Percentiles rank a stretch among this genome's conserved stretches.
Evolutionary conservation across 1,140 invertebrate species (phyloP).

Genomic region (Pogonus chalceus): DNA sequence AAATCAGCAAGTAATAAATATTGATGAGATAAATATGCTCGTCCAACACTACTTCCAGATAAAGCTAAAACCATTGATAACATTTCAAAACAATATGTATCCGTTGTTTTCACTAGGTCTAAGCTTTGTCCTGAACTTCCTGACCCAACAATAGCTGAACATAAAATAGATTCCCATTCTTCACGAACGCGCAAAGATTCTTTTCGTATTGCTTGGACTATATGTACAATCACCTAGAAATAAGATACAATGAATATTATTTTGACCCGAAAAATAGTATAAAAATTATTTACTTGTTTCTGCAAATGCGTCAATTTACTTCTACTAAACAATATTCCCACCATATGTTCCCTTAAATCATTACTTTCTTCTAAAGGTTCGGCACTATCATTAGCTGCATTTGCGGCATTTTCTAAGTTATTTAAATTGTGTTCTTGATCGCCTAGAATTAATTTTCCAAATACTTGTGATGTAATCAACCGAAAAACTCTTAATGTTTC

Average conservation of each 20-base stretch:
- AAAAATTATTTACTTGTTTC: slow-evolving; percentile 69
- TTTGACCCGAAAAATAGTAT: slow-evolving; percentile 5
- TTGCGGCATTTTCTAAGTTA: slow-evolving; percentile 30
- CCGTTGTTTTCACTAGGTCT: slow-evolving; percentile 48
- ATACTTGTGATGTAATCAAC: slow-evolving; percentile 87
- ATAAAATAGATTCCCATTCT: slow-evolving; percentile 67
- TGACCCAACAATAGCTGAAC: slow-evolving; percentile 20
- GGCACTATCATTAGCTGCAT: slow-evolving; percentile 36
- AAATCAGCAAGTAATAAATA: slow-evolving; percentile 74
- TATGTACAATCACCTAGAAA: slow-evolving; percentile 75
- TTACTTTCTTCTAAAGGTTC: slow-evolving; percentile 60
- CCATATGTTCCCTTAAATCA: slow-evolving; percentile 91
- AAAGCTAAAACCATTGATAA: slow-evolving; percentile 86
- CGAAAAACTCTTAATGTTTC: slow-evolving; percentile 90
- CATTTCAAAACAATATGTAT: slow-evolving; percentile 97
- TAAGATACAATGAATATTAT: slow-evolving; percentile 6
- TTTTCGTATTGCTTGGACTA: slow-evolving; percentile 84
- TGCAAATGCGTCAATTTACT: slow-evolving; percentile 90
- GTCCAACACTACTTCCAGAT: slow-evolving; percentile 85
- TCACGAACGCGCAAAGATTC: slow-evolving; percentile 76
- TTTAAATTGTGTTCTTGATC: slow-evolving; percentile 36
- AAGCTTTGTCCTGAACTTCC: slow-evolving; percentile 26
- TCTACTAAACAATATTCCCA: slow-evolving; percentile 89
- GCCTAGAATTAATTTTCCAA: slow-evolving; percentile 75
- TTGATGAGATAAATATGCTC: slow-evolving; percentile 83